These are phyloP conservation scores for Burhinus oedicnemus DNA, from an alignment of 2,113 vertebrate genomes.

Conservation along the genomic window DNA sequence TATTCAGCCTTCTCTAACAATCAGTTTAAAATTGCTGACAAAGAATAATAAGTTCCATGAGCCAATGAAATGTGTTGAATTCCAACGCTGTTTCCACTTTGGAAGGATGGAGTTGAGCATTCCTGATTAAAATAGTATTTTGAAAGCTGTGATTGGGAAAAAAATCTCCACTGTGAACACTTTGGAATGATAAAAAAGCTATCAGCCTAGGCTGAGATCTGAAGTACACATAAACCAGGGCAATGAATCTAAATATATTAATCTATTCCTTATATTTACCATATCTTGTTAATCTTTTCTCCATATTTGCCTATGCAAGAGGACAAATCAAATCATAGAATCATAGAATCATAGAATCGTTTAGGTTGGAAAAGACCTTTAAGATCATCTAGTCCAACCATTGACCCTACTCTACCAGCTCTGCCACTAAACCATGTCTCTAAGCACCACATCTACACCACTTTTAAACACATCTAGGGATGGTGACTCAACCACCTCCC, in stretches of 20 bases:
- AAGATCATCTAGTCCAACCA: no score
- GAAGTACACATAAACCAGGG: not conserved
- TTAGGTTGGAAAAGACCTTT: no score
- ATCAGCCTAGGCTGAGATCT: not conserved
- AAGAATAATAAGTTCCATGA: not conserved
- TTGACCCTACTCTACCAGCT: no score
- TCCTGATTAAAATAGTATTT: not conserved
- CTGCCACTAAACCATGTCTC: no score
- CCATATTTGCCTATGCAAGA: not conserved
- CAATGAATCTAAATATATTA: not conserved
- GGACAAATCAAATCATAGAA: not conserved
- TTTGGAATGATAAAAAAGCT: not conserved
- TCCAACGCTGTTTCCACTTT: not conserved
- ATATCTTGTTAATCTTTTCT: not conserved
- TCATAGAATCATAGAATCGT: no score
- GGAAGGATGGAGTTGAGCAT: not conserved
- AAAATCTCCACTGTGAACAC: not conserved
- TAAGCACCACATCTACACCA: no score
- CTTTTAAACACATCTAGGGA: not conserved
- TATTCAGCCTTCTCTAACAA: not conserved
- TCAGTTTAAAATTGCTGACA: not conserved
- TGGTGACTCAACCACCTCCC: not conserved
- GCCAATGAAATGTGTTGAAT: not conserved
- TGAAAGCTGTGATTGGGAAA: not conserved
- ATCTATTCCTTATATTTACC: not conserved